Base-by-base conservation (phyloP, 2,888 invertebrate species). In the Yponomeuta evonymella region DNA sequence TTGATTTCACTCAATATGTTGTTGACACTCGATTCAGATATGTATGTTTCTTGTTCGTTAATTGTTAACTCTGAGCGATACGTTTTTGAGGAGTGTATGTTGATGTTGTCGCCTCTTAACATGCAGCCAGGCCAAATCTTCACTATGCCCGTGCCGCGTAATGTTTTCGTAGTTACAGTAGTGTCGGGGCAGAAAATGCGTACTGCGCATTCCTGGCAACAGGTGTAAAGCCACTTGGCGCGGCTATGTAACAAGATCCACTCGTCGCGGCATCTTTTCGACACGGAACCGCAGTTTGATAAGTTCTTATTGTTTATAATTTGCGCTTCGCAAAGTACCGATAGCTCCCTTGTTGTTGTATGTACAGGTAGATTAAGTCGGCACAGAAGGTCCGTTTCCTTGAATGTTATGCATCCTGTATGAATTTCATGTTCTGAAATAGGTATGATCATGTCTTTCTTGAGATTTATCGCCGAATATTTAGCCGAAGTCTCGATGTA, bases 101-200 rank as follows among this genome's bases (percentile, higher is more conserved):
- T 4, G 10, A 66, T 15, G 66, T 66, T 33, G 15, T 66, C 33
- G 6, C 33, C 33, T 33, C 29, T 66, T 33, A 66, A 33, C 6
- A 36, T 66, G 15, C 66, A 66, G 33, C 66, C 66, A 23, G 29
- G 66, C 29, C 66, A 29, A 29, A 66, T 33, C 29, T 29, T 66
- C 6, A 29, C 29, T n/a, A 64, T 15, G 64, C 64, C 64, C 10
- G 64, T 64, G 4, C 5, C 29, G n/a, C 23, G 64, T 23, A 64
- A 30, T 23, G 66, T 66, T 12, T 29, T 29, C 33, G 12, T 12
- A n/a, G 36, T 66, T 10, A 66, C 64, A n/a, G 9, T 36, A 11
- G 29, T 29, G 36, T 29, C 33, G 6, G 30, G 11, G 36, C 66
- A 66, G 66, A 66, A 66, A 33, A 66, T 66, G 66, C 66, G 66